Evolutionary conservation across 2,888 invertebrate genomes (phyloP).

Genomic region (Cryptops parisi): DNA sequence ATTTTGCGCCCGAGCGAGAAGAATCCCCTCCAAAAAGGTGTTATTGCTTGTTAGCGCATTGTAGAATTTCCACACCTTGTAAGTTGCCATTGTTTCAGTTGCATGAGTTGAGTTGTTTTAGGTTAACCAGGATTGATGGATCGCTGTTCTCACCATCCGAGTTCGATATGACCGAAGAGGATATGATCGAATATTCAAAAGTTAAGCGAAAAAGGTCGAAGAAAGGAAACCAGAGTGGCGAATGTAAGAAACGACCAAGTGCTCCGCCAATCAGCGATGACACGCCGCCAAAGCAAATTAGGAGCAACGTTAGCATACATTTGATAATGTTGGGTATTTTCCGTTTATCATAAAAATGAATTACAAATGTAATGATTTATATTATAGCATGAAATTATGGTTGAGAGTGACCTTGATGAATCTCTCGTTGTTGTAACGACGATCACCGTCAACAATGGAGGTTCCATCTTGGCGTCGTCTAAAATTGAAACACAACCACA

Average conservation of each 20-base stretch:
- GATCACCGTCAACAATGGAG: conserved; percentile 48
- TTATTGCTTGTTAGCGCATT: not conserved
- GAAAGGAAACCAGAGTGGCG: conserved; percentile 11
- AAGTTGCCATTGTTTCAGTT: too few relatives aligned
- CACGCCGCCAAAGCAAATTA: conserved; percentile 42
- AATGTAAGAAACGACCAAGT: conserved; percentile 23
- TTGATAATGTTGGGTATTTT: not conserved
- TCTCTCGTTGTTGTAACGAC: conserved; percentile 60
- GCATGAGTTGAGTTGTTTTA: conserved; percentile 22
- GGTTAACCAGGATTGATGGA: conserved; percentile 27
- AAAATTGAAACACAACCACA: conserved; percentile 48
- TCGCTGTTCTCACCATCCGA: conserved; percentile 64
- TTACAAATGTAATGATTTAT: not conserved
- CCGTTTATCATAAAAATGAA: not conserved
- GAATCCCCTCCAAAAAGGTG: not conserved
- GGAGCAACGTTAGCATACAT: conserved; percentile 47
- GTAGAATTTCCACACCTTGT: too few relatives aligned
- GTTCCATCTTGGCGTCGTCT: conserved; percentile 53
- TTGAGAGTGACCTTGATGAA: conserved; percentile 29
- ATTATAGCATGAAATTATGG: not conserved
- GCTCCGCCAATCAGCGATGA: conserved; percentile 27
- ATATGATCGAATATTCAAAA: conserved; percentile 41
- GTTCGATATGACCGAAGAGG: conserved; percentile 70
- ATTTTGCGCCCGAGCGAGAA: too few relatives aligned
- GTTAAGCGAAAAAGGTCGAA: conserved; percentile 5